Percentiles rank a stretch among this genome's conserved stretches.
Conservation (phyloP, 2,888 invertebrate species). For the Pseudoips prasinana region DNA sequence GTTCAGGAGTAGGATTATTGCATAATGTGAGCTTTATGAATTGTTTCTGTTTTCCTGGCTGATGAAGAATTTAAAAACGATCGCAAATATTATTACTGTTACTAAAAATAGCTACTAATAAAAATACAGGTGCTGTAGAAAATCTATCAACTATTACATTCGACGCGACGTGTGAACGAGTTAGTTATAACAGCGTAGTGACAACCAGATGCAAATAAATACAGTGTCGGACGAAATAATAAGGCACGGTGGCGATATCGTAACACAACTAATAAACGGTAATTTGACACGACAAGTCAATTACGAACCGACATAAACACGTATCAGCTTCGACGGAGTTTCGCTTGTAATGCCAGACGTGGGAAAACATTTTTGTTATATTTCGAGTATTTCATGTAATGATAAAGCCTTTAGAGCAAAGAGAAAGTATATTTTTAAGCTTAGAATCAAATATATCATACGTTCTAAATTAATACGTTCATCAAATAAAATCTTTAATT, state of each 20-base stretch:
- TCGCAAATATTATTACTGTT: too few relatives aligned
- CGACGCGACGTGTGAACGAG: conserved; percentile 14
- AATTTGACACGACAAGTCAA: conserved; percentile 80
- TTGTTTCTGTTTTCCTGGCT: too few relatives aligned
- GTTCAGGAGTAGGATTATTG: too few relatives aligned
- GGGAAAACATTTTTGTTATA: conserved; percentile 46
- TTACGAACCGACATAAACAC: conserved; percentile 72
- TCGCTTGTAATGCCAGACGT: conserved; percentile 59
- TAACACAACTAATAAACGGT: conserved; percentile 75
- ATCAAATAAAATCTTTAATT: too few relatives aligned
- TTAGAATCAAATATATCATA: too few relatives aligned
- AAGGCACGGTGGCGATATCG: conserved; percentile 62
- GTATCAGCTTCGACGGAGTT: conserved; percentile 62
- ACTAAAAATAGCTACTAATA: too few relatives aligned
- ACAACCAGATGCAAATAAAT: conserved; percentile 60
- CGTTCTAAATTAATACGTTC: too few relatives aligned
- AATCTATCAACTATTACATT: conserved; percentile 15
- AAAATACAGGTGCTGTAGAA: conserved; percentile 13
- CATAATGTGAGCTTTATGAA: too few relatives aligned
- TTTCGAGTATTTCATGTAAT: too few relatives aligned
- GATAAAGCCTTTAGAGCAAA: too few relatives aligned
- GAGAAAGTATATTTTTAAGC: too few relatives aligned
- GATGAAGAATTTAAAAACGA: too few relatives aligned
- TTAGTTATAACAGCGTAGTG: conserved; percentile 25
- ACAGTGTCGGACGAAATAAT: conserved; percentile 62